Evolutionary conservation across 2,888 invertebrate genomes (phyloP), one percentile per base, ranked within the genome.

Genomic region (Elmis aenea): DNA sequence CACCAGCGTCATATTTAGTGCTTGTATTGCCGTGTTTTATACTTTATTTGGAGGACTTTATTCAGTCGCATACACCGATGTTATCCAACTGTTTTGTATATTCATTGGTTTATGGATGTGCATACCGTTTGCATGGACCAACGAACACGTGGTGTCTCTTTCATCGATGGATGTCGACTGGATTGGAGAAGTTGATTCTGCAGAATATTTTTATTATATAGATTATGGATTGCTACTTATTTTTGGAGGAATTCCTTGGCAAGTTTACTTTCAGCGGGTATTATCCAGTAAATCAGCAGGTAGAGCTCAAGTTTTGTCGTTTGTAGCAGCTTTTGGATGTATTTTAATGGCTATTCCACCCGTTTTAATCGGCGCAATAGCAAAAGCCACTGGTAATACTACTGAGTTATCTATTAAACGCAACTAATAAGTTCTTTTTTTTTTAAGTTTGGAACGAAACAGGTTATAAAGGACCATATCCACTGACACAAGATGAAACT

Each of bases 81-180:
- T 97, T 57, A 92, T 97, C 56, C 96, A 97, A 70, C 77, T 97
- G 26, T 92, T 94, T 73, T 96, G 95, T 72, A 96, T 97, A 63
- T 95, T 97, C 70, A 81, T 96, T 57, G 97, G 97, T 15, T 74
- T 99, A 67, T 96, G 96, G 96, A 83, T 97, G 79, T 93, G 95
- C 65, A 92, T 96, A 49, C 96, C 96, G 0, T 96, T 95, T 64
- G 93, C 95, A 6, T 85, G 94, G 85, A 74, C 79, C 44, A 85
- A 92, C 69, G 81, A 85, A 10, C 85, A 88, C 59, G 94, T 95
- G 6, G 75, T 79, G 58, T 83, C 90, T 11, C 76, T 94, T 46
- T 76, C 85, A 44, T 80, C 82, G 22, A 82, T 86, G 76, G 83
- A 88, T 13, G 83, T 86, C 32, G 89, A 92, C 62, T 94, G 93